These are phyloP conservation scores for Corythoichthys haematopterus DNA, from an alignment of 2,113 vertebrate species.

Conservation along the genomic window DNA sequence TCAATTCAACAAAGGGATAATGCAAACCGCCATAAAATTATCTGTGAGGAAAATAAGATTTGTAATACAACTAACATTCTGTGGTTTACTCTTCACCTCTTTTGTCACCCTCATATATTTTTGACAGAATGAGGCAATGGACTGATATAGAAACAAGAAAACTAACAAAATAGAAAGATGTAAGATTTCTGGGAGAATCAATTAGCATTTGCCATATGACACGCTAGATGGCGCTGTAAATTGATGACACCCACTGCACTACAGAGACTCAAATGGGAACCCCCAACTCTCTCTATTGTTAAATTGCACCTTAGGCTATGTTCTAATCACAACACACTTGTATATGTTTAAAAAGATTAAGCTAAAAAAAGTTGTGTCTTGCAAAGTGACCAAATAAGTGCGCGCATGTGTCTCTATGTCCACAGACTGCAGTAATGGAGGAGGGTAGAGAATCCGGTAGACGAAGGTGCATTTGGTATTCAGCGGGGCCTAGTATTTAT, in stretches of 20 bases:
- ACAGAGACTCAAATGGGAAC: slow-evolving; percentile 15
- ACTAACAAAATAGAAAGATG: background rate
- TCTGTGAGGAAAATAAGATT: background rate
- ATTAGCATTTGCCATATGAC: slow-evolving; percentile 1
- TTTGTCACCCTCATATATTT: too few relatives aligned
- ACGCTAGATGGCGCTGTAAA: slow-evolving; percentile 61
- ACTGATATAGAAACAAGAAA: background rate
- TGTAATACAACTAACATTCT: background rate
- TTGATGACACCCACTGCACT: slow-evolving; percentile 18
- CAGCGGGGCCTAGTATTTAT: slow-evolving; percentile 70
- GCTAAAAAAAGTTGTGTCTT: slow-evolving; percentile 1
- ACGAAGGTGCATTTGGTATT: slow-evolving; percentile 71
- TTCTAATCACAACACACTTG: slow-evolving; percentile 2
- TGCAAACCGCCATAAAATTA: slow-evolving; percentile 9
- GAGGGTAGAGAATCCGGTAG: slow-evolving; percentile 40
- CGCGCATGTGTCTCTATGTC: slow-evolving; percentile 12
- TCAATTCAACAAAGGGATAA: background rate
- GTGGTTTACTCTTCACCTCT: background rate
- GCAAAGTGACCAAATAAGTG: background rate
- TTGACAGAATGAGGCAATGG: slow-evolving; percentile 1
- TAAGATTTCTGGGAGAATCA: background rate
- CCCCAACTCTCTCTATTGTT: background rate
- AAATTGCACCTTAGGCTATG: slow-evolving; percentile 13
- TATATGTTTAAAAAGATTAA: background rate
- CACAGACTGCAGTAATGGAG: slow-evolving; percentile 41